These are phyloP conservation scores for Drymodes brunneopygia DNA, from an alignment of 2,113 vertebrate species.

Conservation along the genomic window DNA sequence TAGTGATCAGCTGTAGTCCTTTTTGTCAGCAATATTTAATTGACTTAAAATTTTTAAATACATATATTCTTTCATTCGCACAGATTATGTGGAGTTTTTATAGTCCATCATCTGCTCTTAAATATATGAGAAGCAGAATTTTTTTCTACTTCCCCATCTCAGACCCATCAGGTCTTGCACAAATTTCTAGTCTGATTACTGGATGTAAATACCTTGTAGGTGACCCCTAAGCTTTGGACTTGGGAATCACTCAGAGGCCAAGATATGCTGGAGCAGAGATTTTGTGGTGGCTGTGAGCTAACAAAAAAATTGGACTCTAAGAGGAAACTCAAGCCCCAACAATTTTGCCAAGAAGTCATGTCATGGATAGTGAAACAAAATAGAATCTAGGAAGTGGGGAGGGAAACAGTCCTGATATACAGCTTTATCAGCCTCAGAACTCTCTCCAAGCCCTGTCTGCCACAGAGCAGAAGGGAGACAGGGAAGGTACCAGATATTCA, in stretches of 20 bases:
- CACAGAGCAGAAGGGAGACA: background rate
- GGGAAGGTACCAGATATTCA: background rate
- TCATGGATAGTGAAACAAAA: background rate
- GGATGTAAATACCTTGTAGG: background rate
- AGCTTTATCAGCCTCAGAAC: background rate
- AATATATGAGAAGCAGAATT: background rate
- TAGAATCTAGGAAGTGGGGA: background rate
- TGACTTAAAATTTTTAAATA: background rate
- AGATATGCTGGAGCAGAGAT: background rate
- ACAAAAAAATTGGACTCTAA: background rate
- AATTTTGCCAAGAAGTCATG: background rate
- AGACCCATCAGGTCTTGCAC: background rate
- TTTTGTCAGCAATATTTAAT: background rate
- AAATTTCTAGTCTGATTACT: background rate
- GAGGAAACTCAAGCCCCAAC: background rate
- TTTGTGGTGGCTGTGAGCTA: background rate
- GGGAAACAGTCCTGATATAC: background rate
- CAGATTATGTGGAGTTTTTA: background rate
- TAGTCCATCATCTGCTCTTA: background rate
- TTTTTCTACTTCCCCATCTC: background rate
- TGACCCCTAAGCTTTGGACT: background rate
- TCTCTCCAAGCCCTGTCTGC: background rate
- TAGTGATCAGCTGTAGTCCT: background rate
- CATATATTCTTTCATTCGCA: background rate
- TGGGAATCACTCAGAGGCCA: background rate